Base-by-base conservation (phyloP, 2,888 invertebrate species). In the Glomeris marginata region DNA sequence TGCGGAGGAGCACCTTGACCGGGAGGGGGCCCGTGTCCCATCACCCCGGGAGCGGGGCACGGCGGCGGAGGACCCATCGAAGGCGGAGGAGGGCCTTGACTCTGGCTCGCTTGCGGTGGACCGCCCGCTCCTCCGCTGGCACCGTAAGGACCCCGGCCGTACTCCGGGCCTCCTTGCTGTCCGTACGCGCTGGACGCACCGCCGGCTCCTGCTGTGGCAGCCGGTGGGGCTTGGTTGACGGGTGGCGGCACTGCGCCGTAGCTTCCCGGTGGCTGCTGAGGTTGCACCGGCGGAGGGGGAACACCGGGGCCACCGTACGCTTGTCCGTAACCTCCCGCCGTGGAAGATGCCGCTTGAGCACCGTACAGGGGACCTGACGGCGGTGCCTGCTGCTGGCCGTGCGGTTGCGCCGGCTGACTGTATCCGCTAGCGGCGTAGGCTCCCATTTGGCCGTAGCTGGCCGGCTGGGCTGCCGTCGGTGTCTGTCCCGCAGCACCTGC, bases 361-460 rank as follows among this genome's bases (percentile, higher is more conserved):
- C 41, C 47, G 16, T 16, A 21, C 21, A 5, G 6, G 8, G 16
- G 18, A 18, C 40, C 40, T 2, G 40, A 38, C 6, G 15, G 11
- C 33, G 47, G 41, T 2, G 40, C 40, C 40, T 2, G 34, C 13
- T 28, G 47, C 41, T 45, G n/a, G 13, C 40, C 46, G n/a, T 52
- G 47, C 11, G 51, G 22, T 20, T 36, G 43, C 4, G 52, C 18
- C 45, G 16, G 51, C 38, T 52, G 51, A 33, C 51, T 45, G 35
- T 53, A 53, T 16, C 45, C 41, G 18, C 51, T 51, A 43, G 50
- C 42, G 38, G 45, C 50, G 33, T 37, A 45, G 13, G 38, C 34
- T 47, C 44, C 18, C 43, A 20, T 20, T 21, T 16, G 16, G 18
- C 46, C 16, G 15, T 15, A 16, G 34, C 45, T 1, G 21, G 51